Evolutionary conservation across 2,888 invertebrate genomes (phyloP), one percentile per base, ranked within the genome.

Genomic region (Hylaea fasciaria): DNA sequence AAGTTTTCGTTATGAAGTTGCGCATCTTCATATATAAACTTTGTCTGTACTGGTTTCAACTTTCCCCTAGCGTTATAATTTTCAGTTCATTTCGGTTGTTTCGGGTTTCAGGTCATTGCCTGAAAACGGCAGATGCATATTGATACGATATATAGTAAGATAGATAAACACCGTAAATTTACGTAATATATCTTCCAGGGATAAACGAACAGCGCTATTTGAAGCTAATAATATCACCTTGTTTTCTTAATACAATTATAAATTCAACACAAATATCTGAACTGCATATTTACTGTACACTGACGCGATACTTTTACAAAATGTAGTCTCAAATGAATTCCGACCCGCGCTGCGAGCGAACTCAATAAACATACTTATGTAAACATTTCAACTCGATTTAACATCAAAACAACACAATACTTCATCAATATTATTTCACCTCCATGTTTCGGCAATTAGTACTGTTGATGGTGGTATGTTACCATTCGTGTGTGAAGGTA

Each of bases 401-500:
- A 43, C 55, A 17, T 56, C 29, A 16, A 40, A 50, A 50, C 49
- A 53, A 44, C 52, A 22, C 35, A 39, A 49, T 45, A 49, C 45
- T 39, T 47, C 39, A 61, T 32, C 47, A 39, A 41, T 47, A 47
- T 50, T 50, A 37, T 55, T 51, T 32, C 43, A 47, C 41, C 29
- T 57, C 43, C 48, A 56, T 37, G 13, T 50, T 22, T 49, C 46
- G 35, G 29, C 35, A 55, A 50, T 55, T 46, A 50, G 29, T 8
- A 52, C 28, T 32, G 5, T 40, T 13, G 4, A 40, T 12, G 3
- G 8, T 40, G 13, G 0, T 14, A 37, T 13, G 14, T 12, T 13
- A 14, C 13, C 14, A 39, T 12, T 39, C n/a, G 22, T 35, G 35
- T 35, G 35, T 35, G 9, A 8, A 35, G 35, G 9, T 35, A 35